Conservation (phyloP, 2,797 vertebrate species). For the Pantherophis vulpinus region DNA sequence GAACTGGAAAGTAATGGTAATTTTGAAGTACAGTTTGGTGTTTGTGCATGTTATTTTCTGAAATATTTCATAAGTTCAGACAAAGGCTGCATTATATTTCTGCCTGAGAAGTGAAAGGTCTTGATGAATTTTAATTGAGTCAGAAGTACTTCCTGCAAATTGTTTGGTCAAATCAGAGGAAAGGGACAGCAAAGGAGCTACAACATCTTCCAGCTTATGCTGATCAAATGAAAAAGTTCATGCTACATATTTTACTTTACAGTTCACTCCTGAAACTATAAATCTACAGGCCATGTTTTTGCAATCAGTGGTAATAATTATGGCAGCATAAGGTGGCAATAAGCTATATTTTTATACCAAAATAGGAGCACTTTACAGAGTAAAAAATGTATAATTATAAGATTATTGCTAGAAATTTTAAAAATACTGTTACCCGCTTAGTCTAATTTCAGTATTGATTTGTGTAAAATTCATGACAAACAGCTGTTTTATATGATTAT, state of each 20-base stretch:
- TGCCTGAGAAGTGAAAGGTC: not conserved
- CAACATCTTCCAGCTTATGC: slow-evolving; percentile 16
- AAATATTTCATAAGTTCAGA: not conserved
- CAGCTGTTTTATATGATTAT: slow-evolving; percentile 21
- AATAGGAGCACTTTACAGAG: slow-evolving; percentile 32
- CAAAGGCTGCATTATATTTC: not conserved
- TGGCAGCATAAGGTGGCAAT: slow-evolving; percentile 36
- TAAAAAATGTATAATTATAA: slow-evolving; percentile 40
- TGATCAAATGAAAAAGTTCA: slow-evolving; percentile 25
- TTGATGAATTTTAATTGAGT: not conserved
- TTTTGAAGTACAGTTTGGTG: not conserved
- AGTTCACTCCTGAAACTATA: slow-evolving; percentile 37
- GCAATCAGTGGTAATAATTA: slow-evolving; percentile 40
- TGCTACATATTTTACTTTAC: slow-evolving; percentile 30
- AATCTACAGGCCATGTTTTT: slow-evolving; percentile 36
- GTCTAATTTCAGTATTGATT: slow-evolving; percentile 23
- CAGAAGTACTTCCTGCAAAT: not conserved
- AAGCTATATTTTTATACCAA: slow-evolving; percentile 44
- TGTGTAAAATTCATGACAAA: not conserved
- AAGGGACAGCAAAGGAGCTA: slow-evolving; percentile 1
- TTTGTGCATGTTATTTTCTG: not conserved
- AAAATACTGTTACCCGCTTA: slow-evolving; percentile 34
- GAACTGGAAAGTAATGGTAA: not conserved
- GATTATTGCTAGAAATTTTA: slow-evolving; percentile 25
- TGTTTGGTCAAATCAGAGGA: not conserved